Evolutionary conservation across 2,797 vertebrate species (phyloP).

Genomic region (Pitangus sulphuratus): DNA sequence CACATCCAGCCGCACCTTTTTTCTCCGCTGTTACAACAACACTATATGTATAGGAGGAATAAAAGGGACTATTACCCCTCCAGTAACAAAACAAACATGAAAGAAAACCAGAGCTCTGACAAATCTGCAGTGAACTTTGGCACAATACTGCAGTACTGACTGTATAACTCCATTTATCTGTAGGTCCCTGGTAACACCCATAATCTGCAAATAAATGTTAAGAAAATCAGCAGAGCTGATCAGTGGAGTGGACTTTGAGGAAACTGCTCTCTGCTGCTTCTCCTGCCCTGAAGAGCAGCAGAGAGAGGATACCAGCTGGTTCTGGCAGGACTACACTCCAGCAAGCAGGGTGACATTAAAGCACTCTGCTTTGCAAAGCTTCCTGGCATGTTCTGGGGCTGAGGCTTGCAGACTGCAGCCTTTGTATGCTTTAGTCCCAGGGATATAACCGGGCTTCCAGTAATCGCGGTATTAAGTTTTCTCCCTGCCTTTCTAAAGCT

Average conservation of each 20-base stretch:
- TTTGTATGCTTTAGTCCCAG: conserved; percentile 40
- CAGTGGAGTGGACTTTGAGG: not conserved
- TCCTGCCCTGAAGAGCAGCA: not conserved
- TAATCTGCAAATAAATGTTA: conserved; percentile 45
- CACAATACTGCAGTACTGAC: not conserved
- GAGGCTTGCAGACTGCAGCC: conserved; percentile 28
- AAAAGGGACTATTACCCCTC: conserved; percentile 35
- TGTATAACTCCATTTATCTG: conserved; percentile 23
- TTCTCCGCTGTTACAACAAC: not conserved
- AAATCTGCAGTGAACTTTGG: conserved; percentile 42
- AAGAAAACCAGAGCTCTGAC: conserved; percentile 1
- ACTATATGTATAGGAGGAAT: not conserved
- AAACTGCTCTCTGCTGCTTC: conserved; percentile 1
- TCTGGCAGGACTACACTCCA: conserved; percentile 47
- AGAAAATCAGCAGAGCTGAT: conserved; percentile 12
- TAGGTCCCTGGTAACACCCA: conserved; percentile 27
- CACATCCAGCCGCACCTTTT: not conserved
- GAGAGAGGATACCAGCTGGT: not conserved
- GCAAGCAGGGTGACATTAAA: conserved; percentile 40
- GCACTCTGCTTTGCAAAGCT: conserved; percentile 48
- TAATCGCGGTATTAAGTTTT: conserved; percentile 32
- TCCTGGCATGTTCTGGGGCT: conserved; percentile 36
- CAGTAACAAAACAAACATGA: conserved; percentile 38
- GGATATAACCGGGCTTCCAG: conserved; percentile 28
- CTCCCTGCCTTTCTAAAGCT: conserved; percentile 46